Percentiles rank a stretch among this genome's conserved stretches.
Conservation (phyloP, 2,888 invertebrate species). For the Celastrina argiolus region DNA sequence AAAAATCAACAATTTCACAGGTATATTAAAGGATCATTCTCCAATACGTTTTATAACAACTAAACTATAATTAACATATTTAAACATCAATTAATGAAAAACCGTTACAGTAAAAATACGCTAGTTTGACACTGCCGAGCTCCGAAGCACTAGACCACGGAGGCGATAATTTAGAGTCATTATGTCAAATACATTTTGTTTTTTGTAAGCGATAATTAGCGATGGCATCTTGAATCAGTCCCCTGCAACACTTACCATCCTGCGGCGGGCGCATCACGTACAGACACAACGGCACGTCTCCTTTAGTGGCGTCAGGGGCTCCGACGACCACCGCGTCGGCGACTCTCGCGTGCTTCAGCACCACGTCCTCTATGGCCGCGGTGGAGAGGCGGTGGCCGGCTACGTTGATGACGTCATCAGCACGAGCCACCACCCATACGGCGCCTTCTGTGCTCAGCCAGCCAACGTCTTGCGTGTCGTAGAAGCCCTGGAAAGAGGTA, state of each 20-base stretch:
- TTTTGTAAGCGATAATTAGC: too few species aligned
- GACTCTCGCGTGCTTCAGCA: slow-evolving; percentile 89
- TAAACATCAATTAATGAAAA: too few species aligned
- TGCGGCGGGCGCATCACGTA: slow-evolving; percentile 84
- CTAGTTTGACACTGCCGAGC: too few species aligned
- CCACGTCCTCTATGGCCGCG: slow-evolving; percentile 92
- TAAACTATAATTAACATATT: too few species aligned
- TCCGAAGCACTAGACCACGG: too few species aligned
- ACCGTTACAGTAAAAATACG: too few species aligned
- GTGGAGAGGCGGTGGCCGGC: slow-evolving; percentile 95
- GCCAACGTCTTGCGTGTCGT: slow-evolving; percentile 97
- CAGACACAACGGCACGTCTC: slow-evolving; percentile 92
- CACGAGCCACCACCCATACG: slow-evolving; percentile 92
- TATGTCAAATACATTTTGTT: too few species aligned
- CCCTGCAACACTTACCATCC: slow-evolving; percentile 58
- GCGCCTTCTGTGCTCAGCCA: slow-evolving; percentile 90
- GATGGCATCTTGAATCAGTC: too few species aligned
- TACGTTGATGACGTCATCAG: slow-evolving; percentile 97
- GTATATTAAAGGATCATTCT: too few species aligned
- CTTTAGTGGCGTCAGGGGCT: slow-evolving; percentile 92
- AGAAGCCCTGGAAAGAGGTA: slow-evolving; percentile 81
- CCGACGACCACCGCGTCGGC: slow-evolving; percentile 94
- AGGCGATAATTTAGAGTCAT: too few species aligned
- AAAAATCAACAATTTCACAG: too few species aligned
- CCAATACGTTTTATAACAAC: too few species aligned